Percentiles rank a stretch among this genome's conserved stretches.
Evolutionary conservation across 2,888 invertebrate genomes (phyloP).

Genomic region (Agrotis ipsilon): DNA sequence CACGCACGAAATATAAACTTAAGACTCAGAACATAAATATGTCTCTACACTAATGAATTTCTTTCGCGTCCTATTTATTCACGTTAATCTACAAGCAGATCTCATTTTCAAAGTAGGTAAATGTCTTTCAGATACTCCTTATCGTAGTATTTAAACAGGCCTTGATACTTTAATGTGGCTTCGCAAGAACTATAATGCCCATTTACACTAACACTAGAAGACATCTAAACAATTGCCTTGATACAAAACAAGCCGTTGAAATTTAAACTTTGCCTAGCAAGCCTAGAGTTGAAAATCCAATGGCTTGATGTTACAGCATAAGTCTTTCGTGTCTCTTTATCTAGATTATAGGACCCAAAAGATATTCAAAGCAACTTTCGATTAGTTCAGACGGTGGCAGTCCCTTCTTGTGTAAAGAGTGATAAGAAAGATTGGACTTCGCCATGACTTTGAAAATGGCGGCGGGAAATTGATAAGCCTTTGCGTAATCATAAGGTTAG

Average conservation of each 20-base stretch:
- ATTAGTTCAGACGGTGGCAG: slow-evolving; percentile 37
- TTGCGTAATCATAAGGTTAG: slow-evolving; percentile 33
- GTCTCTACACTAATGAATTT: slow-evolving; percentile 41
- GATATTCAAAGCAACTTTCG: slow-evolving; percentile 46
- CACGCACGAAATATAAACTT: slow-evolving; percentile 27
- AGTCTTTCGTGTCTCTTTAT: slow-evolving; percentile 51
- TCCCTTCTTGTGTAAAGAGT: slow-evolving; percentile 45
- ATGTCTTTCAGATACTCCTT: slow-evolving; percentile 57
- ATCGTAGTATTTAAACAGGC: slow-evolving; percentile 58
- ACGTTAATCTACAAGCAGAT: slow-evolving; percentile 50
- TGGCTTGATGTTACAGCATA: neutral
- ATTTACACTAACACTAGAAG: neutral
- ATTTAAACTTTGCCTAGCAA: neutral
- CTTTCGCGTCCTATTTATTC: slow-evolving; percentile 39
- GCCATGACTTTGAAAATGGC: slow-evolving; percentile 32
- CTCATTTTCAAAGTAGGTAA: slow-evolving; percentile 49
- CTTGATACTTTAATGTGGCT: slow-evolving; percentile 50
- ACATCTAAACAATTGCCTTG: neutral
- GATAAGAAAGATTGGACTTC: slow-evolving; percentile 44
- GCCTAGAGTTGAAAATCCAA: neutral
- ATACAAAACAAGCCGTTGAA: neutral
- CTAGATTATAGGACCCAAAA: slow-evolving; percentile 48
- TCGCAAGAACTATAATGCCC: slow-evolving; percentile 42
- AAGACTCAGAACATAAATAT: slow-evolving; percentile 37
- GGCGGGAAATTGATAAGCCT: slow-evolving; percentile 32